A percentile compares a stretch with the other conserved stretches of the same genome.
Conservation (phyloP, 2,888 invertebrate genomes). For the Scaptomyza parva region DNA sequence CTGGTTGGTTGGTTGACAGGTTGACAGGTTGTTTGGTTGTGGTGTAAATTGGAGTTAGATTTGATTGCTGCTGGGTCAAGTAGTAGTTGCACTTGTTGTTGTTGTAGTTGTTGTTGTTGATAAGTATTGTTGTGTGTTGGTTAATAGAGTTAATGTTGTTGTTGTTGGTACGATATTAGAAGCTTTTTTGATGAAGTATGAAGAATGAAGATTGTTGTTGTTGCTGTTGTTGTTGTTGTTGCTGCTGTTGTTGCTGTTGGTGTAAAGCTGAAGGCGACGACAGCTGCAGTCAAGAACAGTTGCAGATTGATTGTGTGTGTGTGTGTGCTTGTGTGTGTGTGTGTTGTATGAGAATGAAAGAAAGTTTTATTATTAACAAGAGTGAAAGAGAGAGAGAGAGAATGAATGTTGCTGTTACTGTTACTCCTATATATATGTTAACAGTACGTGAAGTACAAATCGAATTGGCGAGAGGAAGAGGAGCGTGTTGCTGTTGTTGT, state of each 20-base stretch:
- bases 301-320: conserved; percentile 21
- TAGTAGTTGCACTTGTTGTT: conserved; percentile 53
- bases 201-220: conserved; percentile 53
- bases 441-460: conserved; percentile 27
- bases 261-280: too few species aligned
- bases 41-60: conserved; percentile 59
- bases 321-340: conserved; percentile 14
- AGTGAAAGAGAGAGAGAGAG: neutral
- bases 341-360: conserved; percentile 18
- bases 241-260: conserved; percentile 39
- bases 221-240: conserved; percentile 23
- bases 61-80: conserved; percentile 56
- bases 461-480: conserved; percentile 23
- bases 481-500: conserved; percentile 27
- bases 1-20: conserved; percentile 42
- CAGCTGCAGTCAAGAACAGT: conserved; percentile 36
- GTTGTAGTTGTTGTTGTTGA: conserved; percentile 57
- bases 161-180: conserved; percentile 46
- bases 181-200: conserved; percentile 53
- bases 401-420: conserved; percentile 27
- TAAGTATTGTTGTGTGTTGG: conserved; percentile 39
- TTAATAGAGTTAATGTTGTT: conserved; percentile 27
- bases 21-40: conserved; percentile 40
- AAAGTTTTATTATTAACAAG: too few species aligned
- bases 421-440: too few species aligned